These are phyloP conservation scores for Brachionus angularis DNA, from an alignment of 1,140 invertebrate species.

Conservation along the genomic window DNA sequence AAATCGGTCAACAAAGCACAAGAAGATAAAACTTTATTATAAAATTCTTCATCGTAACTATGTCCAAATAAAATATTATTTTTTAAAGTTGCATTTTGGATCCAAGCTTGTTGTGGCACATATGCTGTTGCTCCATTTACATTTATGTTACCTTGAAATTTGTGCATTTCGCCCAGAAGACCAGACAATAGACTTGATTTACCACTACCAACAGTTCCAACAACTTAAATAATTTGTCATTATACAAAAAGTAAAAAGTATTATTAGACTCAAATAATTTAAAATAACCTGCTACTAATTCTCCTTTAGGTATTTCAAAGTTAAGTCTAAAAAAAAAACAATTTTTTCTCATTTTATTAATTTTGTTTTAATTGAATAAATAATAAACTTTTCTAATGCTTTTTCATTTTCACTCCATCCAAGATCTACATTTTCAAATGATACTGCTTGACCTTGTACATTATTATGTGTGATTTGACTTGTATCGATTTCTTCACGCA, in stretches of 20 bases:
- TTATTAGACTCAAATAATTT: neutral
- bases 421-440: neutral
- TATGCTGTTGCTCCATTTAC: conserved; percentile 70
- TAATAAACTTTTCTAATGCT: conserved; percentile 13
- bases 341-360: neutral
- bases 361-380: neutral
- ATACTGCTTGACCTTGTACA: neutral
- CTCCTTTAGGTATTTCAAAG: conserved; percentile 34
- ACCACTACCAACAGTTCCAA: conserved; percentile 80
- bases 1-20: conserved; percentile 56
- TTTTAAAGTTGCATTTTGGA: conserved; percentile 65
- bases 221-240: conserved; percentile 69
- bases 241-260: neutral
- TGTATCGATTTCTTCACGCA: conserved; percentile 12
- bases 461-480: neutral
- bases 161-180: conserved; percentile 82
- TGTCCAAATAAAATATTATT: conserved; percentile 68
- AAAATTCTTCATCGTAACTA: conserved; percentile 59
- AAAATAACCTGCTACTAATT: conserved; percentile 13
- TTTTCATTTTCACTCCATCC: conserved; percentile 39
- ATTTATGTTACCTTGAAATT: conserved; percentile 69
- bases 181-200: conserved; percentile 82
- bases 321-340: conserved; percentile 1
- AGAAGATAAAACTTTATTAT: conserved; percentile 56
- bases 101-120: conserved; percentile 67